Conservation (phyloP, 2,113 vertebrate species). For the Sigmodon hispidus region DNA sequence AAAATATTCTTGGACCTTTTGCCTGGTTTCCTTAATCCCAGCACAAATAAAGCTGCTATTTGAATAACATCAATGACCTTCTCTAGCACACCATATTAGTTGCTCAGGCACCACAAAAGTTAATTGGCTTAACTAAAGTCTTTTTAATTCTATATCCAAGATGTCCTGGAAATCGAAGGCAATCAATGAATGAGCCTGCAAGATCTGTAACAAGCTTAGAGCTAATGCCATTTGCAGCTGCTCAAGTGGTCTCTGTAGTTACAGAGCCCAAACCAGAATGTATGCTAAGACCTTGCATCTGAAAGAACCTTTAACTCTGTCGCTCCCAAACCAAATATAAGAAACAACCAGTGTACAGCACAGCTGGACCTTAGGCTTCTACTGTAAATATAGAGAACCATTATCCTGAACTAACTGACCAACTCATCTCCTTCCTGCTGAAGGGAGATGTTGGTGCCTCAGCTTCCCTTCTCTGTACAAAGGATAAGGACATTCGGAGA, state of each 20-base stretch:
- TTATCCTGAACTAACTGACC: neutral
- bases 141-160: conserved; percentile 73
- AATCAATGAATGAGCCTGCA: conserved; percentile 71
- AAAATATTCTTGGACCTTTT: conserved; percentile 36
- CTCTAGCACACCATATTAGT: neutral
- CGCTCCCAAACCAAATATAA: neutral
- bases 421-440: neutral
- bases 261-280: conserved; percentile 57
- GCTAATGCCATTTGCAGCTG: conserved; percentile 73
- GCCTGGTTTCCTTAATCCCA: conserved; percentile 47
- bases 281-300: conserved; percentile 5
- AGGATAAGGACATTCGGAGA: neutral
- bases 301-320: conserved; percentile 58
- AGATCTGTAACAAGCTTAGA: conserved; percentile 66
- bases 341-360: neutral
- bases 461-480: neutral
- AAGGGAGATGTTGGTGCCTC: neutral
- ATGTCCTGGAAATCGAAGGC: conserved; percentile 71
- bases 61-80: conserved; percentile 44
- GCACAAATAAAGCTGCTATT: conserved; percentile 61
- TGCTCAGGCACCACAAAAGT: conserved; percentile 24
- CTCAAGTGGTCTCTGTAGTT: conserved; percentile 66
- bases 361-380: neutral
- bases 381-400: neutral
- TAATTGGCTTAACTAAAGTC: conserved; percentile 72